Evolutionary conservation across 2,797 vertebrate species (phyloP).

Genomic region (Atherinosoma microstoma): DNA sequence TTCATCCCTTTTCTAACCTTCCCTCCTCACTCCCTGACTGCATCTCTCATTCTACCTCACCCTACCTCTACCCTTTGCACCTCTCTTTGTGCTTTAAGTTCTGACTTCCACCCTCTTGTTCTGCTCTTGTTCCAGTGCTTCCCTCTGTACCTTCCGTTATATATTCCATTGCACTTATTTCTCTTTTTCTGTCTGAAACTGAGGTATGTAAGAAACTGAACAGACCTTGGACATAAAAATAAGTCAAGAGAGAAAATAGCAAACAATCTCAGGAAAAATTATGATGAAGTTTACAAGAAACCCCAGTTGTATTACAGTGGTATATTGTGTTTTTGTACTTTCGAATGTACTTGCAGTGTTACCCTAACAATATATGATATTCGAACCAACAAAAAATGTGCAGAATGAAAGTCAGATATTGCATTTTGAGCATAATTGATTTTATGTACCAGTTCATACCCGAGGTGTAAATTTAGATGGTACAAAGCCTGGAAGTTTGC

Average conservation of each 20-base stretch:
- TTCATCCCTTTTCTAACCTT: slow-evolving; percentile 64
- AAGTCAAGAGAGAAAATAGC: background rate
- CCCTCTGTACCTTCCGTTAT: slow-evolving; percentile 12
- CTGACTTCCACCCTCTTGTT: slow-evolving; percentile 33
- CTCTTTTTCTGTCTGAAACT: slow-evolving; percentile 10
- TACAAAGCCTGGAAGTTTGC: background rate
- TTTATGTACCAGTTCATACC: background rate
- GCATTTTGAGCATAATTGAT: too few species aligned
- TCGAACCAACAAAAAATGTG: background rate
- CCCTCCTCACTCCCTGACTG: slow-evolving; percentile 40
- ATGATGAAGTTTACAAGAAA: background rate
- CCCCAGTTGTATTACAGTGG: slow-evolving; percentile 5
- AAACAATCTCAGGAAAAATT: slow-evolving; percentile 8
- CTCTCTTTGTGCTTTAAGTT: slow-evolving; percentile 17
- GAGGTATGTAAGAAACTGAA: slow-evolving; percentile 37
- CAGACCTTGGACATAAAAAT: slow-evolving; percentile 31
- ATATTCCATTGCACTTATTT: slow-evolving; percentile 7
- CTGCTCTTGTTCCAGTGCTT: slow-evolving; percentile 27
- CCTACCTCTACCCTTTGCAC: slow-evolving; percentile 21
- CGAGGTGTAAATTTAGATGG: background rate
- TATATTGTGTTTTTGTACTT: slow-evolving; percentile 1
- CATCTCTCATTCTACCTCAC: slow-evolving; percentile 41
- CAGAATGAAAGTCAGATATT: background rate
- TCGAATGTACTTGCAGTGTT: slow-evolving; percentile 5
- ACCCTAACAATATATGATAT: background rate